Conservation (phyloP, 2,113 vertebrate genomes). For the Mus musculus region GRCm39 chr9:64784501-64785000, state of each 20-base stretch:
- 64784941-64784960: conserved; percentile 76
- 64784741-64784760: conserved; percentile 45
- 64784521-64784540: conserved; percentile 36
- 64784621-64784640: conserved; percentile 27
- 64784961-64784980: conserved; percentile 68
- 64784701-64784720: conserved; percentile 21
- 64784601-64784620: conserved; percentile 35
- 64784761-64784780: conserved; percentile 56
- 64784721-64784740: conserved; percentile 24
- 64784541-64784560: not conserved
- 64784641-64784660: conserved; percentile 9
- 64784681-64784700: not conserved
- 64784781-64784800: conserved; percentile 1
- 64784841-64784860: conserved; percentile 82
- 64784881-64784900: conserved; percentile 84
- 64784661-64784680: conserved; percentile 52
- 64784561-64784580: conserved; percentile 26
- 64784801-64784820: conserved; percentile 49
- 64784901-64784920: conserved; percentile 61
- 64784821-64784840: conserved; percentile 79
- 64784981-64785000: conserved; percentile 66
- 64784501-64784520: conserved; percentile 16
- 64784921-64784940: conserved; percentile 79
- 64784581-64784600: not conserved
- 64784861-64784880: conserved; percentile 76